A percentile compares a stretch with the other conserved stretches of the same genome.
phyloP scores from a whole-genome alignment of 2,888 invertebrate species.

The Hipparchia sbordonii region DNA sequence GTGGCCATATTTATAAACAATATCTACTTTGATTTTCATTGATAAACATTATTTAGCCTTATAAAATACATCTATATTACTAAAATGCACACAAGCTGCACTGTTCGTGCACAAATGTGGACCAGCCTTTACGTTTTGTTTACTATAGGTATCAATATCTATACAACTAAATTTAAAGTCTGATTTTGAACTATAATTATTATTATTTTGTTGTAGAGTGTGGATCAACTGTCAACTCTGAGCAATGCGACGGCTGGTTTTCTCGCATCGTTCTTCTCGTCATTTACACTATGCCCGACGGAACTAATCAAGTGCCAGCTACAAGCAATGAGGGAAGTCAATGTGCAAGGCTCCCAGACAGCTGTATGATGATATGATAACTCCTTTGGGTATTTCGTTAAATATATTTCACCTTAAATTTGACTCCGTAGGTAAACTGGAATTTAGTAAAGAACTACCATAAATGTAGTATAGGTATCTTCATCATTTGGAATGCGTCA shows the following conservation, averaged over 20 bases:
- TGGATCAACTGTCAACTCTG: conserved; percentile 86
- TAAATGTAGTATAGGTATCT: too few relatives aligned
- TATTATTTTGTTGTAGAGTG: conserved; percentile 68
- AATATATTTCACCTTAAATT: conserved; percentile 39
- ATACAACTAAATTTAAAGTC: too few relatives aligned
- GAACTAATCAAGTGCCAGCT: conserved; percentile 98
- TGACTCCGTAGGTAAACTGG: neutral
- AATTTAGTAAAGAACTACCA: neutral
- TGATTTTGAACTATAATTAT: conserved; percentile 6
- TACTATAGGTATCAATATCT: too few relatives aligned
- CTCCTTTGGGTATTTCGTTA: conserved; percentile 62
- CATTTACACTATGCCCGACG: conserved; percentile 97
- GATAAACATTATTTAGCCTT: too few relatives aligned
- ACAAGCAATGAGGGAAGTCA: conserved; percentile 95
- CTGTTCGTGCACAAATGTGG: too few relatives aligned
- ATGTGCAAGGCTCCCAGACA: conserved; percentile 69
- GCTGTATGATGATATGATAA: conserved; percentile 64
- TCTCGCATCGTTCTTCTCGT: conserved; percentile 97
- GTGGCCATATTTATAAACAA: too few relatives aligned
- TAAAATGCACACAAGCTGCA: too few relatives aligned
- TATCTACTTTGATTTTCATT: too few relatives aligned
- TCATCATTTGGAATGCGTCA: too few relatives aligned
- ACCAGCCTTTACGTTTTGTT: too few relatives aligned
- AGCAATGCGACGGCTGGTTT: conserved; percentile 96
- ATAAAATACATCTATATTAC: too few relatives aligned